Base-by-base conservation (phyloP, 2,797 vertebrate species). In the Acanthopagrus latus region DNA sequence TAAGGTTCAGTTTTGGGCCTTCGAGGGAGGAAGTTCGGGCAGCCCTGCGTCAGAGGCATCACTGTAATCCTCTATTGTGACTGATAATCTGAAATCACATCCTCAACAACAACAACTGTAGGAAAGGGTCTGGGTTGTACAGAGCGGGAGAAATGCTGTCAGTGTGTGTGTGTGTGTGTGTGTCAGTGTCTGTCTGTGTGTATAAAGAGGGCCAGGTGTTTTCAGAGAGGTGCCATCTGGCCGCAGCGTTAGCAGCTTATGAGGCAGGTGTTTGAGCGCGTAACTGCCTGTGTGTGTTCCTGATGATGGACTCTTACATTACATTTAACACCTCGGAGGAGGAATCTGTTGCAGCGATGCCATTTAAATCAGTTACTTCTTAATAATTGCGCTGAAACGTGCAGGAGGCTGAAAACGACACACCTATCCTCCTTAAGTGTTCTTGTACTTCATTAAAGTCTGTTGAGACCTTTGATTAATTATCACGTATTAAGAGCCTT, bases 151-250 rank as follows among this genome's bases (percentile, higher is more conserved):
- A 54, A 63, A 27, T 72, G 67, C 75, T 77, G 80, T 48, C 81
- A 74, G 87, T 80, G 66, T 75, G 74, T 77, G 83, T 59, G 89
- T 64, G 33, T 33, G 33, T 33, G 33, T 33, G 33, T 33, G 33
- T 33, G 33, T 33, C 29, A 33, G 33, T 33, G 33, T 33, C 6
- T 33, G 33, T 33, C 6, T 33, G 33, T 33, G 33, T 33, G 33
- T 8, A 7, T 33, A 33, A 33, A 85, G 82, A 86, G 77, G 81
- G 87, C 87, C 92, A 93, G 94, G 92, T 95, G 93, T 94, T 93
- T 84, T 73, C 83, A 83, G 91, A 94, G 86, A 38, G 16, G 66
- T 78, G 87, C 94, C 94, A 94, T 94, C 93, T 94, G 94, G 92
- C 84, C 78, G 55, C 81, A 77, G 89, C 62, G 78, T 84, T 85